Evolutionary conservation across 1,140 invertebrate species (phyloP), one percentile per base, ranked within the genome.

Genomic region (Panagrolaimus sp.): DNA sequence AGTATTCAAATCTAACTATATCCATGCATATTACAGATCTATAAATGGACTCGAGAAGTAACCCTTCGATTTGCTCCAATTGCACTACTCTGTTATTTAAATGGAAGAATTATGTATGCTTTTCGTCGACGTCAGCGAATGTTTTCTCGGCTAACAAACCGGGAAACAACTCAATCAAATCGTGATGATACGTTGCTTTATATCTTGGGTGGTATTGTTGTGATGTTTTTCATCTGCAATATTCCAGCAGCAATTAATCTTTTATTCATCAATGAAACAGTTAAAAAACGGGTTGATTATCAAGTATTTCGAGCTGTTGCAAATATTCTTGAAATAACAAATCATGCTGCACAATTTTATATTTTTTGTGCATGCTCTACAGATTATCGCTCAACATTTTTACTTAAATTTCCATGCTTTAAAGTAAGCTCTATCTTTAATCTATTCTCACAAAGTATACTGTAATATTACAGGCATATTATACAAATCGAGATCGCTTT

Each of bases 331-430:
- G 80, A 82, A 65, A 82, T 82, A 27, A 80, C 78, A 2, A 82
- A 82, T 61, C 80, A 83, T 47, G 80, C 80, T 27, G 78, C 79
- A 57, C 81, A 82, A 74, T 82, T 82, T 71, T 82, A 82, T 66
- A 80, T 82, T 31, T 83, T 82, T 62, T 83, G 81, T 67, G 79
- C 79, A 9, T 82, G 80, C 66, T 83, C 81, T 1, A 80, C 74
- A 9, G 80, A 82, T 66, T 82, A 82, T 66, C 67, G 80, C 27
- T 71, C 73, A 5, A 81, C 80, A 16, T 82, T 82, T 70, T 70
- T 83, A 38, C 70, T 68, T 9, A 82, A 78, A 62, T 82, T 82
- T 67, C 80, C 80, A 20, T 82, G 80, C 63, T 80, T 82, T 62
- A 53, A 76, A 42, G 74, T 76, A 25, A 62, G 72, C 61, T 44